Conservation (phyloP, 37 sponge, comb jelly and placozoan genomes). For the Corticium candelabrum region DNA sequence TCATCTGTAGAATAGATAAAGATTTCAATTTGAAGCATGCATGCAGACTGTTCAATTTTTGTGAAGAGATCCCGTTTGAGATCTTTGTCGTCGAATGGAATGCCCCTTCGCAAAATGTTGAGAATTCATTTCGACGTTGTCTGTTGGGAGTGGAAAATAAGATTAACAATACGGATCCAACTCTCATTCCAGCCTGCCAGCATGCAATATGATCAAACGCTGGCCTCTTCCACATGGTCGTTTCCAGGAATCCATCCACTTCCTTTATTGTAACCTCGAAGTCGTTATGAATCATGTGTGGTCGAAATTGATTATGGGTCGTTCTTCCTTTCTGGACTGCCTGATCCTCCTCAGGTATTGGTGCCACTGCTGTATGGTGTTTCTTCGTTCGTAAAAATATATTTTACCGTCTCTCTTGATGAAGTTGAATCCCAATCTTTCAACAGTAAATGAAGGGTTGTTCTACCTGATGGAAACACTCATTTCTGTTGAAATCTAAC, state of each 20-base stretch:
- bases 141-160: neutral
- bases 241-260: neutral
- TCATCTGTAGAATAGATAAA: neutral
- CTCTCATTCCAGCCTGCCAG: neutral
- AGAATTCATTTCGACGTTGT: neutral
- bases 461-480: neutral
- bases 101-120: neutral
- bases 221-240: neutral
- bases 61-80: neutral
- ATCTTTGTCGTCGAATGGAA: neutral
- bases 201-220: neutral
- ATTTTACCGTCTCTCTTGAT: neutral
- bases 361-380: neutral
- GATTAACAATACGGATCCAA: neutral
- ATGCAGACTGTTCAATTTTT: neutral
- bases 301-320: neutral
- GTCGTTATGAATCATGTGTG: neutral
- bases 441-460: neutral
- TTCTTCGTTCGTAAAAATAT: neutral
- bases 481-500: neutral
- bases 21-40: too few species aligned
- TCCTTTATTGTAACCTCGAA: neutral
- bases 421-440: neutral
- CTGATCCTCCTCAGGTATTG: neutral
- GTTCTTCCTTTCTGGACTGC: neutral